Percentiles rank a stretch among this genome's conserved stretches.
phyloP scores from a whole-genome alignment of 2,888 invertebrate genomes.

The Caenorhabditis doughertyi region DNA sequence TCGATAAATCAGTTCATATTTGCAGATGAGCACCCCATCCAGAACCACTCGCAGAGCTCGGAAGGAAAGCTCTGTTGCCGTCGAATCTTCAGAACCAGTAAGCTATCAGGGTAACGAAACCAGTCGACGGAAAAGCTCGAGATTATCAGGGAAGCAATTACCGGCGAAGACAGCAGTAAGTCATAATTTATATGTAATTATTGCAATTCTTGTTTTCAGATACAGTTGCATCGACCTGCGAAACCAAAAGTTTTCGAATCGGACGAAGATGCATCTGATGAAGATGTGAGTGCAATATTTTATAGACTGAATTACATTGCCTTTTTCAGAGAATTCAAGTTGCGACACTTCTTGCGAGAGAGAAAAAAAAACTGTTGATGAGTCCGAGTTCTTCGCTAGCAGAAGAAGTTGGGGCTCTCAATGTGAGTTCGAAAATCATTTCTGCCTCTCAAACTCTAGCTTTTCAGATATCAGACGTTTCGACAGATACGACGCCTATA shows the following conservation, averaged over 20 bases:
- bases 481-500: background rate
- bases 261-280: background rate
- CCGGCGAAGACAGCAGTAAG: background rate
- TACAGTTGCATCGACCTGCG: background rate
- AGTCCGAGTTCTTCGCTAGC: conserved; percentile 37
- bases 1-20: no score
- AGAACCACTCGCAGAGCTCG: no score
- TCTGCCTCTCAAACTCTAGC: background rate
- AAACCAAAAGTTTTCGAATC: conserved; percentile 3
- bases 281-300: conserved; percentile 1
- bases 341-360: background rate
- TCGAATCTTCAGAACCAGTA: background rate
- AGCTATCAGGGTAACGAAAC: background rate
- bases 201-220: background rate
- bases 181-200: background rate
- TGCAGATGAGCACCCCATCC: no score
- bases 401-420: conserved; percentile 5
- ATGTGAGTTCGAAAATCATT: background rate
- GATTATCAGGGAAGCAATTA: background rate
- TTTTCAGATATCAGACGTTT: conserved; percentile 6
- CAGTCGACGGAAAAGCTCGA: conserved; percentile 8
- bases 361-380: conserved; percentile 14
- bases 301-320: background rate
- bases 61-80: background rate
- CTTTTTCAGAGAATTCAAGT: background rate